Conservation (phyloP, 2,113 vertebrate genomes). For the Irena cyanogastra region DNA sequence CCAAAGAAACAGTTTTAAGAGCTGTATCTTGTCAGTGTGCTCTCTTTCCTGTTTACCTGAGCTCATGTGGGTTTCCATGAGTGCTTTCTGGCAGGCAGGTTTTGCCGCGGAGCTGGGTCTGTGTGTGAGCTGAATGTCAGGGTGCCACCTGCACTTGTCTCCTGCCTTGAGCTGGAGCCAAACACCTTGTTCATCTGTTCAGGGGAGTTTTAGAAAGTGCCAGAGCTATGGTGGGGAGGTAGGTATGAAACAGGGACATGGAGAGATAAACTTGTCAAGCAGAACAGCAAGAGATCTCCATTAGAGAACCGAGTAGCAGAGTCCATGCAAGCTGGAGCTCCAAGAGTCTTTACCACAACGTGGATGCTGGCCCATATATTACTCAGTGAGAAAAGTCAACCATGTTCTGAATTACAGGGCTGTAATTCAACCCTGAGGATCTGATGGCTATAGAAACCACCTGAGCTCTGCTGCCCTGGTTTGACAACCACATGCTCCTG, state of each 20-base stretch:
- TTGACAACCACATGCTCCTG: background rate
- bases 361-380: background rate
- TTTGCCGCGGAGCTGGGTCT: background rate
- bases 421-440: background rate
- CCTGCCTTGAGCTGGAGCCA: background rate
- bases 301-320: accelerated
- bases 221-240: background rate
- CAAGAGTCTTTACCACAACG: background rate
- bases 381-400: background rate
- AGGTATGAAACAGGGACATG: background rate
- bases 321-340: background rate
- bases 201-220: background rate
- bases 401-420: background rate
- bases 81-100: background rate
- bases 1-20: background rate
- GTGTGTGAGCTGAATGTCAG: accelerated
- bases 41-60: background rate
- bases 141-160: background rate
- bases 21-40: background rate
- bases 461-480: background rate
- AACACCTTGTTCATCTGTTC: background rate
- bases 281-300: background rate
- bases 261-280: background rate
- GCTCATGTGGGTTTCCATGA: background rate
- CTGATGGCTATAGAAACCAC: background rate